Evolutionary conservation across 2,797 vertebrate species (phyloP).

Genomic region (Etheostoma nigrum): DNA sequence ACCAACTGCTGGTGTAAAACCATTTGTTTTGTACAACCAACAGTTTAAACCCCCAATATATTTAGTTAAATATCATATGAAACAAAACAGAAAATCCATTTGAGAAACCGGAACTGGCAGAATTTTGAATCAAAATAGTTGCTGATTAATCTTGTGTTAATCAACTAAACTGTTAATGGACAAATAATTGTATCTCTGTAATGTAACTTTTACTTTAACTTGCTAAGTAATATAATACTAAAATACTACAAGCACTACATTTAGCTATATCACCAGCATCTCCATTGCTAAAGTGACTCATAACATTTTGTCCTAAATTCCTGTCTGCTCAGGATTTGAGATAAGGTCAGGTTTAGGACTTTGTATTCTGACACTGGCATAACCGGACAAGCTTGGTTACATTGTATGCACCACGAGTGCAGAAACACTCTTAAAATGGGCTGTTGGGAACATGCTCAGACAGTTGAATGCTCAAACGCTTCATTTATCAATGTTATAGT

Average conservation of each 20-base stretch:
- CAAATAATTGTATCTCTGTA: not conserved
- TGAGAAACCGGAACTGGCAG: not conserved
- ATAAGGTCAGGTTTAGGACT: constrained; percentile 60
- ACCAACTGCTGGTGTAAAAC: not conserved
- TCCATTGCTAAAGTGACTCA: constrained; percentile 45
- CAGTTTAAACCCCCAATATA: not conserved
- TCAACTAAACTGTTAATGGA: not conserved
- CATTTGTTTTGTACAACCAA: not conserved
- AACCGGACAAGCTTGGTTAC: constrained; percentile 67
- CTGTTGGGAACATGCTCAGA: constrained; percentile 68
- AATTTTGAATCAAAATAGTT: not conserved
- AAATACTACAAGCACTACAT: constrained; percentile 5
- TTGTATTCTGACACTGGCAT: constrained; percentile 62
- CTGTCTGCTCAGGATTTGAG: constrained; percentile 46
- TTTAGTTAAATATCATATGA: not conserved
- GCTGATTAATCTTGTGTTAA: not conserved
- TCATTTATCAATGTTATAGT: constrained; percentile 76
- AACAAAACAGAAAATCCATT: not conserved
- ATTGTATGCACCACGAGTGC: constrained; percentile 60
- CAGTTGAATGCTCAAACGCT: constrained; percentile 74
- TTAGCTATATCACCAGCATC: constrained; percentile 7
- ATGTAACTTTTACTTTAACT: not conserved
- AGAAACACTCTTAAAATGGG: constrained; percentile 68
- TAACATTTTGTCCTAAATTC: constrained; percentile 36
- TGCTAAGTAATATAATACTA: not conserved